phyloP scores from a whole-genome alignment of 2,797 vertebrate genomes.

The Zenarchopterus dispar region DNA sequence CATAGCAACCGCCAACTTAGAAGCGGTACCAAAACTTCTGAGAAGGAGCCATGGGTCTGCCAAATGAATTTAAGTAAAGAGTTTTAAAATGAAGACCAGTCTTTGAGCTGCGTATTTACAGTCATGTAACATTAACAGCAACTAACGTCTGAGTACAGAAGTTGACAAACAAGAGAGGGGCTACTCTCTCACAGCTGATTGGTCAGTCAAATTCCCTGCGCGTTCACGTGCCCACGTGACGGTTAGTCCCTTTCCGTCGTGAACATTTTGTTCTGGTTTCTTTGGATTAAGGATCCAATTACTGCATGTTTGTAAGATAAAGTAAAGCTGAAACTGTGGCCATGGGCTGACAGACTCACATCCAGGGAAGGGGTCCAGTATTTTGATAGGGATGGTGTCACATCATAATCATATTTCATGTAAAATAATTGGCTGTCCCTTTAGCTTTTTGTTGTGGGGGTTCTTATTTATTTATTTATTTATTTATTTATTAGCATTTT shows the following conservation, averaged over 20 bases:
- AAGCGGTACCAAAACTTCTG: constrained; percentile 34
- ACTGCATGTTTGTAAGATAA: constrained; percentile 2
- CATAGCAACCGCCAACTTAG: constrained; percentile 75
- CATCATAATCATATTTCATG: too few species aligned
- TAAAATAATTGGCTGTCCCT: too few species aligned
- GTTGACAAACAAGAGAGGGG: background rate
- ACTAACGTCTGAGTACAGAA: background rate
- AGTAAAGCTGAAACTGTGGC: too few species aligned
- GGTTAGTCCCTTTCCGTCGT: constrained; percentile 41
- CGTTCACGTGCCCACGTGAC: constrained; percentile 68
- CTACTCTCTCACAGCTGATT: constrained; percentile 52
- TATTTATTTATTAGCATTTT: too few species aligned
- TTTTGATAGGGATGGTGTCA: too few species aligned
- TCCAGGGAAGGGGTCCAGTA: too few species aligned
- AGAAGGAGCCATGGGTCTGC: background rate
- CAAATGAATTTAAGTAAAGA: background rate
- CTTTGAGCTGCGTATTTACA: rapidly evolving
- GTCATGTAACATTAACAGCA: background rate
- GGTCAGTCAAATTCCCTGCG: constrained; percentile 51
- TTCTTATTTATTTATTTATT: too few species aligned
- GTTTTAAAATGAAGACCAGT: rapidly evolving
- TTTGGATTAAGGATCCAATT: constrained; percentile 10
- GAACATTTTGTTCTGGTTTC: constrained; percentile 73
- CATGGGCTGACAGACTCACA: too few species aligned
- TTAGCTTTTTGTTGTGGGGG: too few species aligned